These are phyloP conservation scores for Muricea muricata DNA, from an alignment of 92 coral and sea anemone genomes.

Conservation along the genomic window DNA sequence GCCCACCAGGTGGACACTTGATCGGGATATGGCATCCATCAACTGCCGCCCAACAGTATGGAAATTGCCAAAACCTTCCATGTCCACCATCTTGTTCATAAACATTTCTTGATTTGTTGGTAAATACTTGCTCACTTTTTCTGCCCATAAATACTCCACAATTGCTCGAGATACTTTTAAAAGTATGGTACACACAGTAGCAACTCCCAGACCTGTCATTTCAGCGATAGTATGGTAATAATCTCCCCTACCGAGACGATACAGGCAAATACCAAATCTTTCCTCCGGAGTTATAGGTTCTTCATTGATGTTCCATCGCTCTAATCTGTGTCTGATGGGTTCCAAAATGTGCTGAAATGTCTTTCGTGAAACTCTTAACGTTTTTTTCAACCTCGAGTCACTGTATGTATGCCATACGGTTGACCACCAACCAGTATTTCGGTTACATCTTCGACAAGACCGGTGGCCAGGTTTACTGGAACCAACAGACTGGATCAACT, in stretches of 20 bases:
- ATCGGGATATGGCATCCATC: too few species aligned
- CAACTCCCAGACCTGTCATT: too few species aligned
- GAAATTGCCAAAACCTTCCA: constrained; percentile 9
- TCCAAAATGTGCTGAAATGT: neutral
- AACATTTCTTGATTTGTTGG: too few species aligned
- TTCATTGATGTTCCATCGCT: neutral
- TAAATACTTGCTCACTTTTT: too few species aligned
- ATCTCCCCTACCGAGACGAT: neutral
- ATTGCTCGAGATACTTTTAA: neutral
- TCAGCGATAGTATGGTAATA: too few species aligned
- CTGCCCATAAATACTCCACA: neutral
- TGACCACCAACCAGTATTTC: neutral
- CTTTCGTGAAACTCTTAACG: neutral
- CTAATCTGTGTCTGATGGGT: neutral
- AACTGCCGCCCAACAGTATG: too few species aligned
- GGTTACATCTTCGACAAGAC: too few species aligned
- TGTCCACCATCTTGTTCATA: neutral
- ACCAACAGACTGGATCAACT: too few species aligned
- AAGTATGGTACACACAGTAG: neutral
- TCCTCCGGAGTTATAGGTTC: neutral
- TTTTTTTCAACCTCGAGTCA: neutral
- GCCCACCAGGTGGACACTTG: too few species aligned
- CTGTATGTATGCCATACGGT: neutral
- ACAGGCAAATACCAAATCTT: neutral
- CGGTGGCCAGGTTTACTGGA: neutral